These are phyloP conservation scores for Ceramica pisi DNA, from an alignment of 2,888 invertebrate species.

Conservation along the genomic window DNA sequence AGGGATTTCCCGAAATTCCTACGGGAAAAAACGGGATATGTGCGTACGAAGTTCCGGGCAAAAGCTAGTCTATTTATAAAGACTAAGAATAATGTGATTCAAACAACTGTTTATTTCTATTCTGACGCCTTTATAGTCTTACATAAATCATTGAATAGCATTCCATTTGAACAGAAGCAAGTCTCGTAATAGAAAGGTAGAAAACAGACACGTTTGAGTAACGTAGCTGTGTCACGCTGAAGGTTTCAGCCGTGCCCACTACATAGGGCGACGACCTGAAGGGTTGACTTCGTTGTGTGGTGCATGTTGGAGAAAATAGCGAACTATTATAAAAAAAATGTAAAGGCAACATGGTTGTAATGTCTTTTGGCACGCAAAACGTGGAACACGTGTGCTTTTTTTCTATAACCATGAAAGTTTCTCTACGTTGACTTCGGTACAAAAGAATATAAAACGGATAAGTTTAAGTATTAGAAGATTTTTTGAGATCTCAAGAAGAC, in stretches of 20 bases:
- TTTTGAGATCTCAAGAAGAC: not conserved
- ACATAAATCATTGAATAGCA: conserved; percentile 2
- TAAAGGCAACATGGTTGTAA: not conserved
- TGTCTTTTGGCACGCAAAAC: not conserved
- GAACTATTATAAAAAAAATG: not conserved
- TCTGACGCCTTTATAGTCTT: not conserved
- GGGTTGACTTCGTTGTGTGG: conserved; percentile 72
- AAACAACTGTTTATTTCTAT: not conserved
- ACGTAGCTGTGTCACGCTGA: conserved; percentile 77
- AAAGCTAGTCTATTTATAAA: no score
- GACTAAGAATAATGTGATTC: not conserved
- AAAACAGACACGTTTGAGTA: conserved; percentile 66
- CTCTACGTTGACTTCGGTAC: not conserved
- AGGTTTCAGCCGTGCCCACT: conserved; percentile 87
- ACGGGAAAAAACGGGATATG: no score
- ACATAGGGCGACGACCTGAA: conserved; percentile 83
- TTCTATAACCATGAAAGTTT: not conserved
- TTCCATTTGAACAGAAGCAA: conserved; percentile 20
- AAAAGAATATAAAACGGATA: not conserved
- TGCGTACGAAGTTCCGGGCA: no score
- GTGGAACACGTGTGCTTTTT: not conserved
- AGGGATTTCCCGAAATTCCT: no score
- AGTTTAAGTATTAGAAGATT: not conserved
- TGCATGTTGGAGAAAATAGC: conserved; percentile 53
- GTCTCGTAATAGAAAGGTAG: conserved; percentile 35